Percentiles rank a stretch among this genome's conserved stretches.
These are phyloP conservation scores for Phylloscopus whistleri DNA, from an alignment of 2,113 vertebrate genomes.

Conservation along the genomic window DNA sequence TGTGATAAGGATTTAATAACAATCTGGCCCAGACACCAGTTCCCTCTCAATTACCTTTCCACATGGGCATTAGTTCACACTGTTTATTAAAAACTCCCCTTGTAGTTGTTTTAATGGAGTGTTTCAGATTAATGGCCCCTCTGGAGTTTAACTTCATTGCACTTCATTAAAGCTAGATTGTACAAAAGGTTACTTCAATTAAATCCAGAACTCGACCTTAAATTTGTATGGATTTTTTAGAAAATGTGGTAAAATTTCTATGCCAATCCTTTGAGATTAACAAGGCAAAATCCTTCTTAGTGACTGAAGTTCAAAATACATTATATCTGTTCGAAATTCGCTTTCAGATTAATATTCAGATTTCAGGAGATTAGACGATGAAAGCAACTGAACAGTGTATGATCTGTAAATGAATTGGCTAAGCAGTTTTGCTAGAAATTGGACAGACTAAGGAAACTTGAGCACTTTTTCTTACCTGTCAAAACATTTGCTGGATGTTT, in stretches of 20 bases:
- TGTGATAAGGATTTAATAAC: slow-evolving; percentile 83
- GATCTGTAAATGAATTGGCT: slow-evolving; percentile 23
- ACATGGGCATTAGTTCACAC: slow-evolving; percentile 83
- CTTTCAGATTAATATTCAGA: slow-evolving; percentile 36
- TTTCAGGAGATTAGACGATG: slow-evolving; percentile 65
- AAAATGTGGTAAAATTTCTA: slow-evolving; percentile 75
- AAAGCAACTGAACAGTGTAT: slow-evolving; percentile 12
- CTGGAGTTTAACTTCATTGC: slow-evolving; percentile 82
- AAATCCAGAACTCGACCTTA: slow-evolving; percentile 77
- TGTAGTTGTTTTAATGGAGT: slow-evolving; percentile 83
- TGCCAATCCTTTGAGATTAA: slow-evolving; percentile 76
- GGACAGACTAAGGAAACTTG: not conserved
- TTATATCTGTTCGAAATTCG: slow-evolving; percentile 48
- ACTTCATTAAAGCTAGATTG: slow-evolving; percentile 83
- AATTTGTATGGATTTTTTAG: slow-evolving; percentile 75
- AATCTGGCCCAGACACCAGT: slow-evolving; percentile 73
- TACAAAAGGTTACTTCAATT: slow-evolving; percentile 85
- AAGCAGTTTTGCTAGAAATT: slow-evolving; percentile 7
- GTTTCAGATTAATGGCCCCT: slow-evolving; percentile 83
- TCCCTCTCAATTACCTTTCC: slow-evolving; percentile 83
- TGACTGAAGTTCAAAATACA: slow-evolving; percentile 35
- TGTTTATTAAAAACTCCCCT: slow-evolving; percentile 86
- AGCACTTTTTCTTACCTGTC: not conserved
- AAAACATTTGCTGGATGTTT: not conserved
- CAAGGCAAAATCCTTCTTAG: slow-evolving; percentile 60